Percentiles rank a stretch among this genome's conserved stretches.
phyloP scores from a whole-genome alignment of 2,888 invertebrate species.

The Eupithecia inturbata region DNA sequence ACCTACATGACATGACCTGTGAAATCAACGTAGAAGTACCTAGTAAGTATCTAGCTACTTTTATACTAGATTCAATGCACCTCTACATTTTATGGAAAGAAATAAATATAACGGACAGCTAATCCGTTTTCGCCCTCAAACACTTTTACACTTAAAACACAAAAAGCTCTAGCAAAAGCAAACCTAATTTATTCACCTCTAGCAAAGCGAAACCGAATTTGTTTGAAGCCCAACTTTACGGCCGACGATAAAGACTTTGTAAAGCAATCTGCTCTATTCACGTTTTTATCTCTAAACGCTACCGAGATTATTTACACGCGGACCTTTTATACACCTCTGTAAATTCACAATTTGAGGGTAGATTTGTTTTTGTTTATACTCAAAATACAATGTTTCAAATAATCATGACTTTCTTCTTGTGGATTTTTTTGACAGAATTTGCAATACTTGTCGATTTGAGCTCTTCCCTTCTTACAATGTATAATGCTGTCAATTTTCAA shows the following conservation, averaged over 20 bases:
- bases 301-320: conserved; percentile 52
- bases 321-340: conserved; percentile 18
- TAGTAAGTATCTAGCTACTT: too few species aligned
- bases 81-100: too few species aligned
- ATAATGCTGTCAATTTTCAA: too few species aligned
- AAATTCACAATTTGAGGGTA: background rate
- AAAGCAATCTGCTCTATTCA: conserved; percentile 61
- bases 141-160: background rate
- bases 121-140: conserved; percentile 2
- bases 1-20: too few species aligned
- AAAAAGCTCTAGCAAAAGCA: conserved; percentile 12
- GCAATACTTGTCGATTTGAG: too few species aligned
- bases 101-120: background rate
- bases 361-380: background rate
- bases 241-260: conserved; percentile 60
- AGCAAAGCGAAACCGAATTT: conserved; percentile 45
- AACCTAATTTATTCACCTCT: conserved; percentile 22
- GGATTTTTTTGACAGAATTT: too few species aligned
- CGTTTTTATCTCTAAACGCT: conserved; percentile 47
- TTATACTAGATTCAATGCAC: too few species aligned
- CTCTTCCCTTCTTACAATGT: too few species aligned
- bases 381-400: too few species aligned
- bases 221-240: conserved; percentile 51
- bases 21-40: too few species aligned
- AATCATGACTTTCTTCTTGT: too few species aligned